Evolutionary conservation across 2,888 invertebrate species (phyloP).

Genomic region (Eustalomyia histrio): DNA sequence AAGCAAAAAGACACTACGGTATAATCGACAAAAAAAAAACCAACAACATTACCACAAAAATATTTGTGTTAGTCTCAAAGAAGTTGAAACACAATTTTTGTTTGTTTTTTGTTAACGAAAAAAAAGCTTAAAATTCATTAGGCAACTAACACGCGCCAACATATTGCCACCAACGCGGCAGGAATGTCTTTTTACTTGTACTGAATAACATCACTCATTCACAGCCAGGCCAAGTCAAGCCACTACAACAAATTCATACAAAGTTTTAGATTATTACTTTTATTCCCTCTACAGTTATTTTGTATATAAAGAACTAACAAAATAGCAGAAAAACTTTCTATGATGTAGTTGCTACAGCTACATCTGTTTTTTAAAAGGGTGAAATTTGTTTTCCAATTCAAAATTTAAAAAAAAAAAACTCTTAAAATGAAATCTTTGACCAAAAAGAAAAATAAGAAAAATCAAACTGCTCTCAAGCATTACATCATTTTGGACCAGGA

Average conservation of each 20-base stretch:
- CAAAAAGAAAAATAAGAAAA: too few species aligned
- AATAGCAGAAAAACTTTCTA: constrained; percentile 33
- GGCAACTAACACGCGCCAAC: constrained; percentile 59
- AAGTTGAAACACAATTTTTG: constrained; percentile 25
- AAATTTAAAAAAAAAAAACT: too few species aligned
- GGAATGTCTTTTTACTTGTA: constrained; percentile 38
- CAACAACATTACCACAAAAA: constrained; percentile 41
- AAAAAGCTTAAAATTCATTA: constrained; percentile 58
- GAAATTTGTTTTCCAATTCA: not conserved
- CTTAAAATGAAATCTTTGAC: too few species aligned
- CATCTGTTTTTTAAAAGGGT: not conserved
- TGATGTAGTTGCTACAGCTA: constrained; percentile 12
- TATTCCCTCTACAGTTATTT: constrained; percentile 49
- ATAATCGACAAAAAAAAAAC: not conserved
- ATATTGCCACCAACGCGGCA: constrained; percentile 58
- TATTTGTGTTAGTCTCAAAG: constrained; percentile 47
- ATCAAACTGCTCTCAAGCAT: too few species aligned
- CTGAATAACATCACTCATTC: constrained; percentile 51
- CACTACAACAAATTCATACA: constrained; percentile 26
- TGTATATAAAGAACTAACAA: not conserved
- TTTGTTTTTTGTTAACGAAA: constrained; percentile 29
- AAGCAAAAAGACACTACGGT: not conserved
- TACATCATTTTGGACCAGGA: too few species aligned
- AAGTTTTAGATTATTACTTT: constrained; percentile 6
- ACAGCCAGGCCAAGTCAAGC: constrained; percentile 22